A percentile compares a stretch with the other conserved stretches of the same genome.
phyloP scores from a whole-genome alignment of 2,888 invertebrate species.

The Perithous albicinctus region DNA sequence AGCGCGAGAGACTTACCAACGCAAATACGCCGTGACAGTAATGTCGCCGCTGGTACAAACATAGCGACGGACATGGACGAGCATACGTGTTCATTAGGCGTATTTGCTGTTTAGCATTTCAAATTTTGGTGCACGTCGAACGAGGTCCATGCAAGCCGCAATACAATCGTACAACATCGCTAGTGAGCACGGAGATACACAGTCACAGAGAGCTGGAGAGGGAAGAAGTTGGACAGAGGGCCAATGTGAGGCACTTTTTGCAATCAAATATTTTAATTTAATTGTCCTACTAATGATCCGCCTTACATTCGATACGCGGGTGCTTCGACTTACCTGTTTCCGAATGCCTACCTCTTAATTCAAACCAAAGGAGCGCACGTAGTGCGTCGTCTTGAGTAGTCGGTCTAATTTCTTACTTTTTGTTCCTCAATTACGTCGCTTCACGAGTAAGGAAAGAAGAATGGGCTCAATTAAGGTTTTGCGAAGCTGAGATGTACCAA shows the following conservation, averaged over 20 bases:
- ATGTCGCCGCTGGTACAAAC: conserved; percentile 82
- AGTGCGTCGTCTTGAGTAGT: conserved; percentile 7
- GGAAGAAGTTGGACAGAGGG: conserved; percentile 27
- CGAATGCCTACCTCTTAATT: conserved; percentile 74
- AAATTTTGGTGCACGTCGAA: conserved; percentile 78
- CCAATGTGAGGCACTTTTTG: conserved; percentile 71
- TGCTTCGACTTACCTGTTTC: conserved; percentile 65
- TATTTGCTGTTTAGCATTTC: conserved; percentile 85
- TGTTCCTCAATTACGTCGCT: conserved; percentile 46
- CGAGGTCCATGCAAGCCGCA: conserved; percentile 64
- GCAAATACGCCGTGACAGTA: conserved; percentile 79
- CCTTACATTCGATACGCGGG: conserved; percentile 74
- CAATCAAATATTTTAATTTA: conserved; percentile 85
- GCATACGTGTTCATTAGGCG: conserved; percentile 85
- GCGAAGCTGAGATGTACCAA: too few species aligned
- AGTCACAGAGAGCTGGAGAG: conserved; percentile 39
- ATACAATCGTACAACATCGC: conserved; percentile 57
- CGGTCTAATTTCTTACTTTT: conserved; percentile 21
- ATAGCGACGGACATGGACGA: conserved; percentile 80
- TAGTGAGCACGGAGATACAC: conserved; percentile 61
- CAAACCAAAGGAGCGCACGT: conserved; percentile 60
- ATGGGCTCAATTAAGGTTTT: neutral
- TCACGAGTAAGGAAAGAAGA: neutral
- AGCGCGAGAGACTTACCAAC: conserved; percentile 71
- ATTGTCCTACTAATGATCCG: conserved; percentile 81